phyloP scores from a whole-genome alignment of 2,888 invertebrate species.

The Dicyrtomina minuta region DNA sequence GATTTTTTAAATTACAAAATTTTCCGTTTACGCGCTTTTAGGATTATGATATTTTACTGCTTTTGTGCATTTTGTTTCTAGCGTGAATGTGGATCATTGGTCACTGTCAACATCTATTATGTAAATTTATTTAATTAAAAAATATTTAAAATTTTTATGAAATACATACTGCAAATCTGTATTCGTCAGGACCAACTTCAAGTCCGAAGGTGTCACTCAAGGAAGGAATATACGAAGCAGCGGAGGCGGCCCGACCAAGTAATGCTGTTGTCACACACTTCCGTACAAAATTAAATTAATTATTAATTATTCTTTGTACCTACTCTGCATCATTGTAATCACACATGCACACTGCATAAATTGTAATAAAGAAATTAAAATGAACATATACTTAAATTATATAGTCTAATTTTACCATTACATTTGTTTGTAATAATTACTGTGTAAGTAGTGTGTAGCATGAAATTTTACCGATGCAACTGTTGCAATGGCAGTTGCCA shows the following conservation, averaged over 20 bases:
- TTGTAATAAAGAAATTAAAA: background rate
- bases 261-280: slow-evolving; percentile 5
- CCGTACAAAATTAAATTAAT: background rate
- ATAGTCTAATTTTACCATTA: too few relatives aligned
- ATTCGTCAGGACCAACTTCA: slow-evolving; percentile 8
- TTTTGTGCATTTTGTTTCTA: background rate
- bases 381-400: background rate
- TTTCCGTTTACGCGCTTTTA: too few relatives aligned
- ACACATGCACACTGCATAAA: background rate
- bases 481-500: slow-evolving; percentile 7
- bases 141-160: background rate
- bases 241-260: background rate
- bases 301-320: too few relatives aligned
- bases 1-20: too few relatives aligned
- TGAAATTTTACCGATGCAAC: slow-evolving; percentile 5
- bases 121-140: too few relatives aligned
- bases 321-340: too few relatives aligned
- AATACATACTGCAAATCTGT: slow-evolving; percentile 1
- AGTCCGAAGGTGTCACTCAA: slow-evolving; percentile 22
- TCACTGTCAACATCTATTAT: too few relatives aligned
- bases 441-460: background rate
- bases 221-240: slow-evolving; percentile 21
- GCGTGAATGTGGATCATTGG: too few relatives aligned
- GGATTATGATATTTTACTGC: too few relatives aligned
- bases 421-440: background rate